Evolutionary conservation across 2,113 vertebrate species (phyloP).

Genomic region (Ancistrus triradiatus): DNA sequence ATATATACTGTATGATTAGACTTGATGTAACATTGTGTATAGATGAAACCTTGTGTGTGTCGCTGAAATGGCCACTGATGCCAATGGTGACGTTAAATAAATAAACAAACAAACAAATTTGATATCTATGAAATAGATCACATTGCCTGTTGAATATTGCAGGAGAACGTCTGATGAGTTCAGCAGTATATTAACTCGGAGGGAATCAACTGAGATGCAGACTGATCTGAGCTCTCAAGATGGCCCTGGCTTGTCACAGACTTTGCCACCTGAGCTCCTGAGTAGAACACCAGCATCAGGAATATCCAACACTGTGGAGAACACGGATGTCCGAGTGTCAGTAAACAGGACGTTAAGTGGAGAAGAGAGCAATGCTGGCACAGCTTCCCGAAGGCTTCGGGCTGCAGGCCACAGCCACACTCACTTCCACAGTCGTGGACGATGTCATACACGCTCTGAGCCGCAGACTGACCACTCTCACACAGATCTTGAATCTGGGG

Average conservation of each 20-base stretch:
- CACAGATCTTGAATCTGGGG: slow-evolving; percentile 70
- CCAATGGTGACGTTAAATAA: too few relatives aligned
- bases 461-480: slow-evolving; percentile 52
- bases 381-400: slow-evolving; percentile 63
- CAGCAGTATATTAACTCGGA: slow-evolving; percentile 62
- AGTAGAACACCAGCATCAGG: slow-evolving; percentile 51
- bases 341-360: slow-evolving; percentile 53
- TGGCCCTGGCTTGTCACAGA: slow-evolving; percentile 60
- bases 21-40: too few relatives aligned
- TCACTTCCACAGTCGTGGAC: slow-evolving; percentile 62
- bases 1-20: too few relatives aligned
- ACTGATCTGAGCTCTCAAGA: slow-evolving; percentile 58
- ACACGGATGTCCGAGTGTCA: slow-evolving; percentile 71
- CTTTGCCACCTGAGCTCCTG: slow-evolving; percentile 63
- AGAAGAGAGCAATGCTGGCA: slow-evolving; percentile 64
- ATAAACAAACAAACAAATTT: too few relatives aligned
- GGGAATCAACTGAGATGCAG: slow-evolving; percentile 75
- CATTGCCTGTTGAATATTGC: slow-evolving; percentile 17
- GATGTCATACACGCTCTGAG: slow-evolving; percentile 54
- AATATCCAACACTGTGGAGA: slow-evolving; percentile 52
- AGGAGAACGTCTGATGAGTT: slow-evolving; percentile 62
- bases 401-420: slow-evolving; percentile 61
- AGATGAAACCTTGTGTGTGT: too few relatives aligned
- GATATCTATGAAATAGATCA: too few relatives aligned
- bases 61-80: too few relatives aligned